Evolutionary conservation across 2,797 vertebrate species (phyloP), one percentile per base, ranked within the genome.

Genomic region (Peromyscus attwateri): DNA sequence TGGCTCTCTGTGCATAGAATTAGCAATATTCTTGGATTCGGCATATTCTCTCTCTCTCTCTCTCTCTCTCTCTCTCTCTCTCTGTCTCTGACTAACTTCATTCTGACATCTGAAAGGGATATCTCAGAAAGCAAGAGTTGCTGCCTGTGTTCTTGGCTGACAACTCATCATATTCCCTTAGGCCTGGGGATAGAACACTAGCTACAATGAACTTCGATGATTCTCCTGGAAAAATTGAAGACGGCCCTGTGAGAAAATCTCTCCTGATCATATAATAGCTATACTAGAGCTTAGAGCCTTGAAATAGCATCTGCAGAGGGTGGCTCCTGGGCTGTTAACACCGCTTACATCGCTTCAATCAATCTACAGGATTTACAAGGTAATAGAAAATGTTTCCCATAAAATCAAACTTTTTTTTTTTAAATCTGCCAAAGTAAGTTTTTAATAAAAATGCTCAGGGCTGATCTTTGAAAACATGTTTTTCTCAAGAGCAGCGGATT

Each of bases 341-440:
- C 84, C 0, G 0, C 89, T 94, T 80, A 64, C 57, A 64, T 40
- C 76, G 94, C 52, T 55, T 29, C 71, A 88, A 80, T 83, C 81
- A 85, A 43, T 94, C 87, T 90, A 6, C 25, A 81, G 97, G 95
- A 97, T 93, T 97, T 97, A 93, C 87, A 80, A 85, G 76, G 81
- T 92, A 96, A 96, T 93, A 40, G 81, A 80, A 87, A 96, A 91
- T 27, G 92, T 95, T 79, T 71, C 62, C 84, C 6, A 71, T 19
- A 82, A 92, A 94, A 81, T n/a, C 60, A 34, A 93, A 95, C 71
- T 27, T 70, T 40, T 49, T 88, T 87, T 92, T 75, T 92, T 89
- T 14, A 13, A 13, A 25, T 92, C 76, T 92, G 66, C 57, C 71
- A 92, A 82, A 84, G 40, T 62, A 85, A 87, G 5, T 64, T 87